Percentiles rank a stretch among this genome's conserved stretches.
phyloP scores from a whole-genome alignment of 2,113 vertebrate species.

The Zosterops hypoxanthus region DNA sequence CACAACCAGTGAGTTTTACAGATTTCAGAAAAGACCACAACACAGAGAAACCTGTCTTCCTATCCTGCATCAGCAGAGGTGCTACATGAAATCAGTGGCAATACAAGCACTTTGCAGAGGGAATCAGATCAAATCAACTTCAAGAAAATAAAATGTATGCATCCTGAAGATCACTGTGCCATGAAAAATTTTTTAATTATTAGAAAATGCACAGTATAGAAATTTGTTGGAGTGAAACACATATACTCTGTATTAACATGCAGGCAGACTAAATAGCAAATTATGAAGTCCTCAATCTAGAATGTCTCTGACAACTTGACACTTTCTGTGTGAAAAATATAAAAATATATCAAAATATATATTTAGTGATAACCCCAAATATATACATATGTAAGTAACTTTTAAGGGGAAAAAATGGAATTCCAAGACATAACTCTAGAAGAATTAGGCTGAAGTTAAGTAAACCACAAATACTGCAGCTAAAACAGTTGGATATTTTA shows the following conservation, averaged over 20 bases:
- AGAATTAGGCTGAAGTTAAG: not conserved
- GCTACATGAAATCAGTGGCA: not conserved
- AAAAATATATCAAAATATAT: not conserved
- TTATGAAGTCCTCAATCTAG: not conserved
- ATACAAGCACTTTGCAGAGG: not conserved
- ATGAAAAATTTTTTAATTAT: not conserved
- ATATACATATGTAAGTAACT: not conserved
- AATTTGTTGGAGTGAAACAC: not conserved
- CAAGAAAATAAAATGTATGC: not conserved
- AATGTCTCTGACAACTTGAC: not conserved
- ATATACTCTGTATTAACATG: not conserved
- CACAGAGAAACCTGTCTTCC: not conserved
- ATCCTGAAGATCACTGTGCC: not conserved
- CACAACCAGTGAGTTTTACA: not conserved
- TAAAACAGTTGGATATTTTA: not conserved
- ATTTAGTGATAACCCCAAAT: fast-evolving
- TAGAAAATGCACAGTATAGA: not conserved
- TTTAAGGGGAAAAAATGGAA: not conserved
- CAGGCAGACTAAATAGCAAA: not conserved
- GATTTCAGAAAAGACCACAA: not conserved
- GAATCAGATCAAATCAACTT: not conserved
- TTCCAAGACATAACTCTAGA: not conserved
- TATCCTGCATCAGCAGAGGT: not conserved
- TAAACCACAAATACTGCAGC: not conserved
- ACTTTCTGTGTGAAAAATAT: not conserved